Conservation (phyloP, 2,113 vertebrate genomes). For the Theropithecus gelada region DNA sequence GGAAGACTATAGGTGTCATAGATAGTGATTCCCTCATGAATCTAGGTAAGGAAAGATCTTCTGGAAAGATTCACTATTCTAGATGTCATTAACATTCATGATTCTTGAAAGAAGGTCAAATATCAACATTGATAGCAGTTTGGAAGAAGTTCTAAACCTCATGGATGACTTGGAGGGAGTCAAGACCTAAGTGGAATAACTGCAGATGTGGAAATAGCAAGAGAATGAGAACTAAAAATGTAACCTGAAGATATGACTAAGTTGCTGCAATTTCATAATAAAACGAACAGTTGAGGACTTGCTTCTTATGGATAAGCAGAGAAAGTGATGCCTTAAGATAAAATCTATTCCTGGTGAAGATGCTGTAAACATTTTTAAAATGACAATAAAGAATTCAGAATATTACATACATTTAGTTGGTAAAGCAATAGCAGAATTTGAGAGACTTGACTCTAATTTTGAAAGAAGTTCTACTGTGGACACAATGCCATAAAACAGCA, state of each 20-base stretch:
- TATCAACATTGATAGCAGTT: background rate
- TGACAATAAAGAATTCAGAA: background rate
- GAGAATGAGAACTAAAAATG: background rate
- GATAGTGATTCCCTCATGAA: background rate
- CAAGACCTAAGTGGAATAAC: background rate
- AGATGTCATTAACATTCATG: background rate
- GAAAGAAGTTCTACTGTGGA: background rate
- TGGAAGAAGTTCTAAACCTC: background rate
- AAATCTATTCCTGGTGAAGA: background rate
- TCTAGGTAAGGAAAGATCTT: background rate
- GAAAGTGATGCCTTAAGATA: background rate
- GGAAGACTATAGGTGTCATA: background rate
- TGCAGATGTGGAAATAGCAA: background rate
- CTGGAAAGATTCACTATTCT: background rate
- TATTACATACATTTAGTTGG: background rate
- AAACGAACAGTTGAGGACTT: background rate
- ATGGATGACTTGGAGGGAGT: background rate
- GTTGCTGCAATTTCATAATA: background rate
- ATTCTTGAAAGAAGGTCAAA: background rate
- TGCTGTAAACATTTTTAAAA: background rate
- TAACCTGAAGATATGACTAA: background rate
- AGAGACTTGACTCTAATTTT: background rate
- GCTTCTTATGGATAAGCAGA: background rate
- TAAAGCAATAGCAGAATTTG: background rate
- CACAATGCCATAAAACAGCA: background rate